phyloP scores from a whole-genome alignment of 2,113 vertebrate genomes.

The Plectropomus leopardus region DNA sequence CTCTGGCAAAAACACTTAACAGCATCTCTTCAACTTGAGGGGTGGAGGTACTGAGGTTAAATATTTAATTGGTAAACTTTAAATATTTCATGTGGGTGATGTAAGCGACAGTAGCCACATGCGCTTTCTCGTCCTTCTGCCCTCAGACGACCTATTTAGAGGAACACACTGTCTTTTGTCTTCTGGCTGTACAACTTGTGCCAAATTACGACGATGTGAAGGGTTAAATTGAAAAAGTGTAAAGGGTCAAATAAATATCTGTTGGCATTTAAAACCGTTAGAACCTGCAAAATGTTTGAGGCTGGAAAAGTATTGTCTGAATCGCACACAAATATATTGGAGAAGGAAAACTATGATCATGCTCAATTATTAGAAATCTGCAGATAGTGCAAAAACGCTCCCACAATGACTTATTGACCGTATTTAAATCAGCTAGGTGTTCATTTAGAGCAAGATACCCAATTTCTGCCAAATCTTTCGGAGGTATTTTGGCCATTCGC shows the following conservation, averaged over 20 bases:
- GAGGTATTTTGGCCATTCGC: not conserved
- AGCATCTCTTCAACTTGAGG: conserved; percentile 6
- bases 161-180: conserved; percentile 44
- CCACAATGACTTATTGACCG: not conserved
- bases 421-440: not conserved
- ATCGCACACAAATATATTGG: not conserved
- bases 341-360: not conserved
- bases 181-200: conserved; percentile 26
- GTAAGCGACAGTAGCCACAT: conserved; percentile 71
- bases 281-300: not conserved
- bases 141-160: conserved; percentile 53
- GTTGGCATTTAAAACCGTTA: not conserved
- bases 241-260: not conserved
- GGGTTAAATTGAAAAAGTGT: not conserved
- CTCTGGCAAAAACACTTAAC: conserved; percentile 43
- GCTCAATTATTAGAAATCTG: not conserved
- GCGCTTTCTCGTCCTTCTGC: conserved; percentile 34
- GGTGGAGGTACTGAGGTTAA: conserved; percentile 60
- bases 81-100: conserved; percentile 84
- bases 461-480: not conserved
- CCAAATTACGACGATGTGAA: not conserved
- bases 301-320: not conserved
- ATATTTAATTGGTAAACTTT: conserved; percentile 84
- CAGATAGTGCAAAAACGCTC: not conserved
- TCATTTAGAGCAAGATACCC: not conserved